Evolutionary conservation across 2,888 invertebrate species (phyloP).

Genomic region (Dasypolia templi): DNA sequence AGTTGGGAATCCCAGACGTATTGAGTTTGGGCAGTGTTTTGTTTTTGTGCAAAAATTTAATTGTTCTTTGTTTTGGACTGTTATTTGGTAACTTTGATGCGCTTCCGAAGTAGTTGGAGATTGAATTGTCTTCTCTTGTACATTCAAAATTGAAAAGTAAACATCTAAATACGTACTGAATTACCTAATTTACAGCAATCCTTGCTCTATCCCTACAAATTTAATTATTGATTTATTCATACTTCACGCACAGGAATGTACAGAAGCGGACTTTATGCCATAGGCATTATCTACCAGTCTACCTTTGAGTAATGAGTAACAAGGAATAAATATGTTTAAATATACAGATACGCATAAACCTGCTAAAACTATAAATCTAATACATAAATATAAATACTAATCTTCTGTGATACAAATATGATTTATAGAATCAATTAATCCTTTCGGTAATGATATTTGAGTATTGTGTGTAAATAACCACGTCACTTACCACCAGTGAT

Average conservation of each 20-base stretch:
- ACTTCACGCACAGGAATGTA: no score
- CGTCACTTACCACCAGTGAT: neutral
- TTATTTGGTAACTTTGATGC: constrained; percentile 17
- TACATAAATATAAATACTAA: no score
- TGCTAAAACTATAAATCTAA: no score
- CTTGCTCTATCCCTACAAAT: neutral
- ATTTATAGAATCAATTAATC: neutral
- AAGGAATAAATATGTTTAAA: no score
- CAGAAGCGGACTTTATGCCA: no score
- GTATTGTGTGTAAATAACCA: neutral
- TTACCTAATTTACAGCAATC: neutral
- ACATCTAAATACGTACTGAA: neutral
- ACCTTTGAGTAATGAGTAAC: no score
- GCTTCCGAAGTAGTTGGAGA: neutral
- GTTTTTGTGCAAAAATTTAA: constrained; percentile 27
- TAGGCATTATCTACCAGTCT: no score
- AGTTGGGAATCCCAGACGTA: constrained; percentile 36
- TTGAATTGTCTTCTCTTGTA: constrained; percentile 22
- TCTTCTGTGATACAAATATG: no score
- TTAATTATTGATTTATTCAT: no score
- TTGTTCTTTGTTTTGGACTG: constrained; percentile 12
- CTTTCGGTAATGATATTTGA: neutral
- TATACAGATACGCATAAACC: no score
- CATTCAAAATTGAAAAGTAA: neutral
- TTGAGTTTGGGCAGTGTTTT: constrained; percentile 11